A percentile compares a stretch with the other conserved stretches of the same genome.
Conservation (phyloP, 1,140 invertebrate species). For the Zophobas atratus region DNA sequence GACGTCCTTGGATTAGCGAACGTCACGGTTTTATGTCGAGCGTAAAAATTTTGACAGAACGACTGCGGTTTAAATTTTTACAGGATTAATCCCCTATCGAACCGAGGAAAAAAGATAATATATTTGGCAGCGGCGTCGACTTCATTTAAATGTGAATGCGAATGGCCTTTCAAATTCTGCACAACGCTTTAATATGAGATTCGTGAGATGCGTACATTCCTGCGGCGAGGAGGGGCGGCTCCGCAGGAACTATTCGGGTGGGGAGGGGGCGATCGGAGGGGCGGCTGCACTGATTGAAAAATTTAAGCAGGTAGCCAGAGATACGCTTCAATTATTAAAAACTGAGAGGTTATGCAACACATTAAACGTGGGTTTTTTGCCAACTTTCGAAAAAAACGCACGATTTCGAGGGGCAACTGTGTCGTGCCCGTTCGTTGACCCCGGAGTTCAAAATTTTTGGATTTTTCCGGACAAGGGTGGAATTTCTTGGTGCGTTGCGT, state of each 20-base stretch:
- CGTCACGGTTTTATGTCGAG: slow-evolving; percentile 40
- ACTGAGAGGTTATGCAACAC: neutral
- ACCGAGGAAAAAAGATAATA: slow-evolving; percentile 15
- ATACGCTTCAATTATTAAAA: too few relatives aligned
- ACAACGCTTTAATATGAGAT: slow-evolving; percentile 49
- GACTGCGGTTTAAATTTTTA: slow-evolving; percentile 49
- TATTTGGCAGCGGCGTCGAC: slow-evolving; percentile 26
- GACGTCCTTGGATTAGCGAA: slow-evolving; percentile 22
- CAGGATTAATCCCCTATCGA: slow-evolving; percentile 40
- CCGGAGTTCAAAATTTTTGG: too few relatives aligned
- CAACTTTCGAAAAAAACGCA: too few relatives aligned
- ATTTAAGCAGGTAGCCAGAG: too few relatives aligned
- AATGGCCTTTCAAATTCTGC: slow-evolving; percentile 49
- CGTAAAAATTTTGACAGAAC: slow-evolving; percentile 47
- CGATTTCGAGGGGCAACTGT: too few relatives aligned
- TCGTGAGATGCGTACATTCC: slow-evolving; percentile 51
- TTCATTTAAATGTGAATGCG: slow-evolving; percentile 52
- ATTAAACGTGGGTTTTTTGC: neutral
- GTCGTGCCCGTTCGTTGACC: too few relatives aligned
- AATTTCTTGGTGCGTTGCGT: too few relatives aligned
- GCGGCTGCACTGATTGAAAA: neutral
- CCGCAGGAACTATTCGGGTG: neutral
- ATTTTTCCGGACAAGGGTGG: too few relatives aligned
- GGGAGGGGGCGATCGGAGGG: neutral
- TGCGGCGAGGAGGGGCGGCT: slow-evolving; percentile 5